Evolutionary conservation across 2,888 invertebrate species (phyloP).

Genomic region (Thymelicus sylvestris): DNA sequence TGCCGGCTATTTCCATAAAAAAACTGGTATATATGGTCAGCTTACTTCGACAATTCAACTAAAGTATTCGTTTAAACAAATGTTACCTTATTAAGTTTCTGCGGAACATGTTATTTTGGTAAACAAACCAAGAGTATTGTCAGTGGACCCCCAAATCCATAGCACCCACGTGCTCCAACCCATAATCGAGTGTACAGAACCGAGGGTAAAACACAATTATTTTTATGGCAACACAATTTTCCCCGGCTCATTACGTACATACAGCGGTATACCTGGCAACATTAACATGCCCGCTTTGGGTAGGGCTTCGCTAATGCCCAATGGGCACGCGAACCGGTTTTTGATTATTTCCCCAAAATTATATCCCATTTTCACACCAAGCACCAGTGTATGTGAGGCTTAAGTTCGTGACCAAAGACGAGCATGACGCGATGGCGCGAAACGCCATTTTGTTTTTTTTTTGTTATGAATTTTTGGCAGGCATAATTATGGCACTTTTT

Average conservation of each 20-base stretch:
- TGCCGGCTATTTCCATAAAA: too few relatives aligned
- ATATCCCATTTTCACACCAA: constrained; percentile 83
- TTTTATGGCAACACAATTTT: constrained; percentile 85
- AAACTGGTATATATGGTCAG: too few relatives aligned
- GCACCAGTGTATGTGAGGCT: constrained; percentile 61
- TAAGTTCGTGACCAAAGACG: constrained; percentile 75
- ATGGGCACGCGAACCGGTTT: constrained; percentile 81
- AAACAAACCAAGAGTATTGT: constrained; percentile 5
- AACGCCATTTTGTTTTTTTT: constrained; percentile 39
- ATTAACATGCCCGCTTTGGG: constrained; percentile 79
- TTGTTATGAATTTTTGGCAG: constrained; percentile 20
- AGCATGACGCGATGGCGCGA: constrained; percentile 56
- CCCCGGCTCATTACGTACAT: constrained; percentile 83
- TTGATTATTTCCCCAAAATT: constrained; percentile 83
- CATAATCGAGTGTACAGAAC: constrained; percentile 34
- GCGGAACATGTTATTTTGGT: background rate
- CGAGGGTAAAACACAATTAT: constrained; percentile 78
- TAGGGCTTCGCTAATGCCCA: constrained; percentile 78
- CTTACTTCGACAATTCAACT: too few relatives aligned
- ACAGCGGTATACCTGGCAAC: constrained; percentile 78
- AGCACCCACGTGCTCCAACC: constrained; percentile 26
- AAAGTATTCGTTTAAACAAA: too few relatives aligned
- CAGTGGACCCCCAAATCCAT: constrained; percentile 21
- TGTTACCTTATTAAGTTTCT: too few relatives aligned
- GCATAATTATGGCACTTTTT: constrained; percentile 33